phyloP scores from a whole-genome alignment of 2,888 invertebrate genomes.

The Polia nebulosa region DNA sequence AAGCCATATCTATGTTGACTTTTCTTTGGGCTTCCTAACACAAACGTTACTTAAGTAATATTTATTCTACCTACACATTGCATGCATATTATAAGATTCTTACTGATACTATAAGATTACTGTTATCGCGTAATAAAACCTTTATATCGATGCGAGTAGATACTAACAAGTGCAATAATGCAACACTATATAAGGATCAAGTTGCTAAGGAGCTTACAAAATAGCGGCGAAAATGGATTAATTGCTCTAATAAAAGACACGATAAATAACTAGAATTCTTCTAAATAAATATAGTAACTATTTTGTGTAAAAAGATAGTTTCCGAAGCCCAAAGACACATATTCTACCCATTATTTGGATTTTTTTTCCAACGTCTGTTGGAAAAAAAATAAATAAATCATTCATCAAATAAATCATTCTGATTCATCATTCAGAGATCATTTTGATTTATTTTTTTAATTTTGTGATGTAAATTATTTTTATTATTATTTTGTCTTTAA shows the following conservation, averaged over 20 bases:
- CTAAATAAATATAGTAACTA: too few species aligned
- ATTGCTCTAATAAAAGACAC: neutral
- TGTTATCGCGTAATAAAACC: constrained; percentile 44
- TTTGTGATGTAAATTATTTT: too few species aligned
- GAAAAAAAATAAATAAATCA: too few species aligned
- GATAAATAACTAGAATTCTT: too few species aligned
- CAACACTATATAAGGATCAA: constrained; percentile 5
- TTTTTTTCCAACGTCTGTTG: too few species aligned
- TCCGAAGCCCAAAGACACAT: too few species aligned
- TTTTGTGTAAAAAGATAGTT: too few species aligned
- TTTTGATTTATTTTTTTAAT: too few species aligned
- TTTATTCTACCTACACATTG: neutral
- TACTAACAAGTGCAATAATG: constrained; percentile 24
- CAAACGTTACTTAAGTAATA: constrained; percentile 13
- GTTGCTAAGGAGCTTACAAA: constrained; percentile 6
- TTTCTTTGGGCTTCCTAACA: constrained; percentile 14
- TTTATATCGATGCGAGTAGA: constrained; percentile 41
- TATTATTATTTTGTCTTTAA: too few species aligned
- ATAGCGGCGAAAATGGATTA: neutral
- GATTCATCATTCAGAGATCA: too few species aligned
- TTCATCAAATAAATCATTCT: too few species aligned
- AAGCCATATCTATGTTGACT: neutral
- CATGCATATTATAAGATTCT: constrained; percentile 16
- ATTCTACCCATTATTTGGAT: too few species aligned
- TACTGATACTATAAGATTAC: constrained; percentile 41